Conservation (phyloP, 2,797 vertebrate genomes). For the Lagocephalus sceleratus region DNA sequence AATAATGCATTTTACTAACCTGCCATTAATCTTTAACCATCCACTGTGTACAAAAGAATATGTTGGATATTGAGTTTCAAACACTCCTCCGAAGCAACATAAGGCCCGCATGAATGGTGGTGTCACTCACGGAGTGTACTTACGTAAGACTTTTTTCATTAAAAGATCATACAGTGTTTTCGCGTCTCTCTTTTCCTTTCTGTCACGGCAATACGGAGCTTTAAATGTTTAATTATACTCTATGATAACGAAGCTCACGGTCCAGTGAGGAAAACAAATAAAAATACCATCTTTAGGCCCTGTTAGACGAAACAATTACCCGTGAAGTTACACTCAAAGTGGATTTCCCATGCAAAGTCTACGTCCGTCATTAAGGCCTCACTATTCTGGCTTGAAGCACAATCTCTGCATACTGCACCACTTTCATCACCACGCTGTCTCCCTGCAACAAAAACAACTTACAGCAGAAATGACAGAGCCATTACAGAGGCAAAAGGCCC, state of each 20-base stretch:
- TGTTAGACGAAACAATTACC: no score
- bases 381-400: no score
- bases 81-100: conserved; percentile 51
- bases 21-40: conserved; percentile 79
- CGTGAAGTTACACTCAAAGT: background rate
- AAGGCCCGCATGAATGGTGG: conserved; percentile 48
- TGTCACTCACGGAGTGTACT: conserved; percentile 58
- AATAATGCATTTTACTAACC: conserved; percentile 82
- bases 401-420: no score
- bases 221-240: conserved; percentile 8
- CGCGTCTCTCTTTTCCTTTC: conserved; percentile 10
- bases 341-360: background rate
- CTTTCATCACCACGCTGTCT: no score
- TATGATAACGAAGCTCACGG: background rate
- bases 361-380: no score
- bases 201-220: background rate
- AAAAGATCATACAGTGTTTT: conserved; percentile 24
- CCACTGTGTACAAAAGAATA: conserved; percentile 70
- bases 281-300: no score
- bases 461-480: background rate
- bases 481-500: background rate
- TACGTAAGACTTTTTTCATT: conserved; percentile 49
- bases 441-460: no score
- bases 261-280: no score
- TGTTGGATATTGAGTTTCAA: conserved; percentile 71